These are phyloP conservation scores for Dastarcus helophoroides DNA, from an alignment of 2,888 invertebrate genomes.

Conservation along the genomic window DNA sequence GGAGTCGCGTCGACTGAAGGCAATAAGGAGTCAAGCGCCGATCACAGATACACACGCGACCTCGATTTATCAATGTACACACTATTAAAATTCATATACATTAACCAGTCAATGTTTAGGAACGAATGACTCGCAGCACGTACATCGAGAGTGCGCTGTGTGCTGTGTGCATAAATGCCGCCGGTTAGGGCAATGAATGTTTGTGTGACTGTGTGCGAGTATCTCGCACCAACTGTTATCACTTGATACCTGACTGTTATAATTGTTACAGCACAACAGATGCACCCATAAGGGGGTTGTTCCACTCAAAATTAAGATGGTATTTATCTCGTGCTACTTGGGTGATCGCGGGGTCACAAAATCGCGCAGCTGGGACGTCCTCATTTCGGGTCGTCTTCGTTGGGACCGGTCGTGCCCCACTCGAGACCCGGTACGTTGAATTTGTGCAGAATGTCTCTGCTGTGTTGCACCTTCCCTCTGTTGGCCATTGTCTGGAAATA, in stretches of 20 bases:
- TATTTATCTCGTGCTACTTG: constrained; percentile 34
- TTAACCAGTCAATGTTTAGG: constrained; percentile 25
- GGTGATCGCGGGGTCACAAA: constrained; percentile 34
- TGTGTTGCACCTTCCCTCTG: constrained; percentile 6
- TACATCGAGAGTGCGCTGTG: no score
- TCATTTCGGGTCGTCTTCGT: constrained; percentile 27
- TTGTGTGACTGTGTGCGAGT: no score
- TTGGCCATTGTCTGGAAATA: constrained; percentile 10
- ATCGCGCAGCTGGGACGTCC: constrained; percentile 33
- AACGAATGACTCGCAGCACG: constrained; percentile 35
- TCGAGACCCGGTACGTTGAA: constrained; percentile 10
- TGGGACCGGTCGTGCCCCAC: constrained; percentile 19
- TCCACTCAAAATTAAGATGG: no score
- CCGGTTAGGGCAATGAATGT: no score
- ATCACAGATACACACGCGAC: constrained; percentile 34
- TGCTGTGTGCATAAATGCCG: no score
- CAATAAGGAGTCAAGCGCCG: constrained; percentile 23
- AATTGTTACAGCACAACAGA: constrained; percentile 4
- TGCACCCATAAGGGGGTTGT: no score
- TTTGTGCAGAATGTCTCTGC: constrained; percentile 4
- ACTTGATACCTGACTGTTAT: no score
- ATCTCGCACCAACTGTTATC: no score
- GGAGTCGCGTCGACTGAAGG: constrained; percentile 18
- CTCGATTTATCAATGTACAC: constrained; percentile 22
- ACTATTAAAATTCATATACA: constrained; percentile 15